A percentile compares a stretch with the other conserved stretches of the same genome.
These are phyloP conservation scores for Enteromius anoplus DNA, from an alignment of 2,797 vertebrate species.

Conservation along the genomic window DNA sequence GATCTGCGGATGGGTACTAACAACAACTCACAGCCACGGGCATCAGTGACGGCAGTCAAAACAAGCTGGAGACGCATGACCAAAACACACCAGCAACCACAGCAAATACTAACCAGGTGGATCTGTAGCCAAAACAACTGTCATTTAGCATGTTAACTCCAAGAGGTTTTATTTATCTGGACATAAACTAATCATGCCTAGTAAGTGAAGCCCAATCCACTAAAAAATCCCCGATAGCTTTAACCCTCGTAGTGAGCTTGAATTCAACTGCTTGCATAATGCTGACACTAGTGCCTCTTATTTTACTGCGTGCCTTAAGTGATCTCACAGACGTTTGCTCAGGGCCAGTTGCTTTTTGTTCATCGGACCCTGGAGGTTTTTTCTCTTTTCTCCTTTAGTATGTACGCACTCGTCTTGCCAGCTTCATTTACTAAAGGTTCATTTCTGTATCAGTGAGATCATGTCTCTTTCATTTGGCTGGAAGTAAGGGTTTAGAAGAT, in stretches of 20 bases:
- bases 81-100: constrained; percentile 57
- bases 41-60: constrained; percentile 67
- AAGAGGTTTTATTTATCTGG: constrained; percentile 73
- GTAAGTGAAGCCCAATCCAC: constrained; percentile 84
- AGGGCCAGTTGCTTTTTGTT: constrained; percentile 67
- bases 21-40: constrained; percentile 78
- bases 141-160: constrained; percentile 79
- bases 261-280: constrained; percentile 85
- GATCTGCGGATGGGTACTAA: constrained; percentile 87
- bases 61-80: constrained; percentile 79
- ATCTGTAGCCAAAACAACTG: constrained; percentile 74
- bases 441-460: constrained; percentile 12
- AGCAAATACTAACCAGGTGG: constrained; percentile 88
- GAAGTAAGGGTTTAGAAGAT: not conserved
- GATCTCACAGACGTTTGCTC: constrained; percentile 72
- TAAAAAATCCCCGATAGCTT: constrained; percentile 70
- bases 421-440: constrained; percentile 28
- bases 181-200: constrained; percentile 93
- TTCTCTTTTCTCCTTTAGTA: not conserved
- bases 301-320: constrained; percentile 60
- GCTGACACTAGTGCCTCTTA: constrained; percentile 77
- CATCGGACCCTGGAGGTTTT: constrained; percentile 73
- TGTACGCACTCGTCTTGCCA: constrained; percentile 18
- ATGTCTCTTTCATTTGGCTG: constrained; percentile 6
- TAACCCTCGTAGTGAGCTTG: constrained; percentile 85